Conservation (phyloP, 1,140 invertebrate species). For the Drosophila orena region DNA sequence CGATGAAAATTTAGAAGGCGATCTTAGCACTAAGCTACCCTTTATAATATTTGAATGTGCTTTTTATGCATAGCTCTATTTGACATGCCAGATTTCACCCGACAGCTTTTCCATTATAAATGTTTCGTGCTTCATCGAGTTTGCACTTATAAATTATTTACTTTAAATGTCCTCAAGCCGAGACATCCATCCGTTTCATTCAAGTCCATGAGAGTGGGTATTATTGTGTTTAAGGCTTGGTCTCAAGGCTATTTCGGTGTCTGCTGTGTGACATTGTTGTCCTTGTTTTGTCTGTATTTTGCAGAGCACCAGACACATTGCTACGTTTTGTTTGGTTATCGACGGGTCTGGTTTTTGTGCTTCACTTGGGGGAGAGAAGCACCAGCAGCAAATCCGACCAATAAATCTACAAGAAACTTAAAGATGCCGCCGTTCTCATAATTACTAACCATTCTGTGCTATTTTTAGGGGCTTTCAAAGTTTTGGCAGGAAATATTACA, state of each 20-base stretch:
- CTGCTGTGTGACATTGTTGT: constrained; percentile 25
- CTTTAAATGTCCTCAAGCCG: constrained; percentile 10
- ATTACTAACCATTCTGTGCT: background rate
- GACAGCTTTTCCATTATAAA: constrained; percentile 15
- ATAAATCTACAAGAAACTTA: background rate
- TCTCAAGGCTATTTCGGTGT: constrained; percentile 28
- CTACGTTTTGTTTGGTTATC: background rate
- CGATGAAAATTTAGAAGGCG: constrained; percentile 31
- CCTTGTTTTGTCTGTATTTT: constrained; percentile 17
- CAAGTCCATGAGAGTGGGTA: background rate
- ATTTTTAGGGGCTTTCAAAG: constrained; percentile 9
- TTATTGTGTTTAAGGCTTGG: background rate
- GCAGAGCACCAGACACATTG: constrained; percentile 28
- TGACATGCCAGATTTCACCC: constrained; percentile 28
- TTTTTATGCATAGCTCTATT: constrained; percentile 21
- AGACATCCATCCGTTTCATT: background rate
- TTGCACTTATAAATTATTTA: constrained; percentile 49
- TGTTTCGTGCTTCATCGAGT: constrained; percentile 17
- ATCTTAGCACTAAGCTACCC: constrained; percentile 25
- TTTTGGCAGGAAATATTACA: constrained; percentile 12
- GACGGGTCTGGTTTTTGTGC: background rate
- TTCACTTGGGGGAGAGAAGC: background rate
- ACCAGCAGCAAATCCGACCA: no score
- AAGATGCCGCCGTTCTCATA: background rate
- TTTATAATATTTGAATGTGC: background rate